A percentile compares a stretch with the other conserved stretches of the same genome.
Conservation (phyloP, 2,888 invertebrate genomes). For the Malthinus seriepunctatus region DNA sequence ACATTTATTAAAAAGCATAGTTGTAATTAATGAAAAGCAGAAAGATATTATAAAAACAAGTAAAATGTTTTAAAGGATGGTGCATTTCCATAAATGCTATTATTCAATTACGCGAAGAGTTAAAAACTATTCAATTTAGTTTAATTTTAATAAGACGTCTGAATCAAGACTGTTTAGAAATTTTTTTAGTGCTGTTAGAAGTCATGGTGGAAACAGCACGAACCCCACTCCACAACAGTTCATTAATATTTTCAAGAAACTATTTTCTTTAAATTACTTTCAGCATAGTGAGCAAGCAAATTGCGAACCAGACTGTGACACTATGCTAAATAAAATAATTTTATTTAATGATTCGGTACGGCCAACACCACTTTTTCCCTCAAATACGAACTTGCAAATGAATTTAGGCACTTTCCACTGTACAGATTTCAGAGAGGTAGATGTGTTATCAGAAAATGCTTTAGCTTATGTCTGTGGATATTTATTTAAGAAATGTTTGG, state of each 20-base stretch:
- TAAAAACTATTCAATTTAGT: no score
- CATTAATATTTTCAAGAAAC: conserved; percentile 29
- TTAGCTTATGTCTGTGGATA: conserved; percentile 20
- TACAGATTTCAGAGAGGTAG: neutral
- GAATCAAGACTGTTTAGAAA: no score
- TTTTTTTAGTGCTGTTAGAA: no score
- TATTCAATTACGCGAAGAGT: no score
- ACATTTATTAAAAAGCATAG: no score
- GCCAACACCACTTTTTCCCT: no score
- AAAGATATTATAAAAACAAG: no score
- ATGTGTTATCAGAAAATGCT: conserved; percentile 13
- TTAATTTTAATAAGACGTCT: no score
- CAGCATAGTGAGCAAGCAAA: conserved; percentile 2
- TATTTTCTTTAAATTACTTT: conserved; percentile 28
- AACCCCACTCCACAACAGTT: conserved; percentile 35
- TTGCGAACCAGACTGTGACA: conserved; percentile 9
- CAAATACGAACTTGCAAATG: neutral
- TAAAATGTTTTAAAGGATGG: no score
- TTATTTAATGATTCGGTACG: neutral
- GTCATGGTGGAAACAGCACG: conserved; percentile 30
- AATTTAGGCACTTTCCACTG: neutral
- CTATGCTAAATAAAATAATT: neutral
- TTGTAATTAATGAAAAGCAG: no score
- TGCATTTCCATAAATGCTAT: no score
- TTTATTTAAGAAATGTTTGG: conserved; percentile 17